Evolutionary conservation across 1,140 invertebrate genomes (phyloP).

Genomic region (Notospermus geniculatus): DNA sequence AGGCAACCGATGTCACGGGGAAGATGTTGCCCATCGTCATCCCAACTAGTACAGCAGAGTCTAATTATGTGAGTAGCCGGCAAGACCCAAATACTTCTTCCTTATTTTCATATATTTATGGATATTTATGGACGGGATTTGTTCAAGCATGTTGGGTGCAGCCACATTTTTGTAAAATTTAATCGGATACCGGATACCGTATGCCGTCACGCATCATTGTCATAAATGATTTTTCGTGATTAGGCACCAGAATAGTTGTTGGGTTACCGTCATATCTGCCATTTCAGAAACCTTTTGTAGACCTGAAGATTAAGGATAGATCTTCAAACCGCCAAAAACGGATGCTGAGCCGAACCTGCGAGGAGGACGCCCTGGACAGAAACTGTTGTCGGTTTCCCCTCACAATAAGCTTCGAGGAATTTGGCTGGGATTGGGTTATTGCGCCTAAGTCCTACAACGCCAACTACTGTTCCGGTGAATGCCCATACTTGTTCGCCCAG

Average conservation of each 20-base stretch:
- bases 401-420: slow-evolving; percentile 83
- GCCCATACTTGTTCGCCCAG: slow-evolving; percentile 28
- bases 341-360: slow-evolving; percentile 24
- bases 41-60: slow-evolving; percentile 14
- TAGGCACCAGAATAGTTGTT: neutral
- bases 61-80: slow-evolving; percentile 61
- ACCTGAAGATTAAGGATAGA: slow-evolving; percentile 73
- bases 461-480: slow-evolving; percentile 41
- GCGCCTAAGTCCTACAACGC: slow-evolving; percentile 63
- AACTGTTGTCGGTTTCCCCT: slow-evolving; percentile 85
- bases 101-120: too few species aligned
- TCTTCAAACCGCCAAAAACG: slow-evolving; percentile 60
- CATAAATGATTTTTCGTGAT: neutral
- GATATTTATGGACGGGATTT: too few species aligned
- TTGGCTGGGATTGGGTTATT: slow-evolving; percentile 93
- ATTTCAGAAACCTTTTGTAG: slow-evolving; percentile 70
- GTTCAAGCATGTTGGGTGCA: neutral
- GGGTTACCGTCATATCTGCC: slow-evolving; percentile 2
- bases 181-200: too few species aligned
- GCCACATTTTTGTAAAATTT: too few species aligned
- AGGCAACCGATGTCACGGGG: slow-evolving; percentile 80
- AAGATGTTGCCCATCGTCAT: slow-evolving; percentile 64
- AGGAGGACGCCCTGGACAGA: slow-evolving; percentile 28
- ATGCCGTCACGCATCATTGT: neutral
- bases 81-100: slow-evolving; percentile 49